Conservation (phyloP, 2,113 vertebrate species). For the Turnix velox region DNA sequence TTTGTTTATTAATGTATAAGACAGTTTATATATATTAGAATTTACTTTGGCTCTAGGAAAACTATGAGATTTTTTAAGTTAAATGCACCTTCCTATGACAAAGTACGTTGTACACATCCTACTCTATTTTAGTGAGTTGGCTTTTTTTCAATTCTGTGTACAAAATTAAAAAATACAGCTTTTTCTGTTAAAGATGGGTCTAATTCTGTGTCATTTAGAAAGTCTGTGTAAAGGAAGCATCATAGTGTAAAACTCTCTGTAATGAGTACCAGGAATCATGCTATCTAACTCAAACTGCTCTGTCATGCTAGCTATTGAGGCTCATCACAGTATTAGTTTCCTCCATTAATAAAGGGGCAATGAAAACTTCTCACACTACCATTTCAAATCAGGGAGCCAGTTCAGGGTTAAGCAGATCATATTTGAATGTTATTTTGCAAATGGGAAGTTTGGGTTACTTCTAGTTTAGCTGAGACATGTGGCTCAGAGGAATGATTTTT, state of each 20-base stretch:
- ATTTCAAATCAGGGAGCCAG: not conserved
- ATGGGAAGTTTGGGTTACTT: not conserved
- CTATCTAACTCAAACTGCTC: not conserved
- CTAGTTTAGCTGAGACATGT: conserved; percentile 20
- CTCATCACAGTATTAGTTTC: not conserved
- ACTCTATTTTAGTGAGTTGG: not conserved
- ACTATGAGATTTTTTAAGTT: not conserved
- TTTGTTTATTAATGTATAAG: not conserved
- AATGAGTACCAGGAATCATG: not conserved
- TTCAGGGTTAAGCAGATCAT: conserved; percentile 10
- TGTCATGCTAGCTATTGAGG: not conserved
- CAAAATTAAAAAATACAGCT: not conserved
- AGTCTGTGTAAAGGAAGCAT: not conserved
- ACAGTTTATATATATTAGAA: not conserved
- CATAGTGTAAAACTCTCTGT: not conserved
- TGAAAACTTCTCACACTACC: not conserved
- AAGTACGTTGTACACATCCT: not conserved
- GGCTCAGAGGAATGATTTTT: not conserved
- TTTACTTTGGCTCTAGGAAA: not conserved
- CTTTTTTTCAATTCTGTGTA: not conserved
- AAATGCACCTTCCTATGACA: not conserved
- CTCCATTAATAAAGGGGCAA: not conserved
- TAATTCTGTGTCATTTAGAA: not conserved
- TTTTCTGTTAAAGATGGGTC: not conserved
- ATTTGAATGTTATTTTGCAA: not conserved